A percentile compares a stretch with the other conserved stretches of the same genome.
These are phyloP conservation scores for Falco berigora DNA, from an alignment of 2,797 vertebrate genomes.

Conservation along the genomic window DNA sequence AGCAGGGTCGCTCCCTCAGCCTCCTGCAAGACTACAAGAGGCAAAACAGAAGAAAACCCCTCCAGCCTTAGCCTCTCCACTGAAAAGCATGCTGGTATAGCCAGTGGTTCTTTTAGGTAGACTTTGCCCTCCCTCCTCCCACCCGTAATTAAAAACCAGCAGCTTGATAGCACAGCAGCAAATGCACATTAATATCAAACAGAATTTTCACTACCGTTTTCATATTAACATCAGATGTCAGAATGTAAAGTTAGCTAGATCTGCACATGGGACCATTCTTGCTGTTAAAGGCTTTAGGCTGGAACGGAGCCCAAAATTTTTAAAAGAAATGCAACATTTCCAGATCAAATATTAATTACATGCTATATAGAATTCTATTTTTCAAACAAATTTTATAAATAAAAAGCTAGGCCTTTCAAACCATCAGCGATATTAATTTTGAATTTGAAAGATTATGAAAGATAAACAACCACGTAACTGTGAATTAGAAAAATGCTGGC, in stretches of 20 bases:
- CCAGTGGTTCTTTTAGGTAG: not conserved
- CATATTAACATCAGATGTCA: not conserved
- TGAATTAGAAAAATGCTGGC: slow-evolving; percentile 78
- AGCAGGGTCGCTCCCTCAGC: not conserved
- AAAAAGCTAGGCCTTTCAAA: slow-evolving; percentile 55
- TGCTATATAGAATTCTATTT: slow-evolving; percentile 47
- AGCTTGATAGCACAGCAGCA: slow-evolving; percentile 21
- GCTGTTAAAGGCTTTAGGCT: slow-evolving; percentile 49
- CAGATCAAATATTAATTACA: slow-evolving; percentile 57
- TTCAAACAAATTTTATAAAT: slow-evolving; percentile 52
- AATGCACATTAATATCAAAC: slow-evolving; percentile 37
- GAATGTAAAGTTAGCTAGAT: not conserved
- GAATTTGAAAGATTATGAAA: slow-evolving; percentile 62
- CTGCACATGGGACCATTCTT: slow-evolving; percentile 34
- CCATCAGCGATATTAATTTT: slow-evolving; percentile 46
- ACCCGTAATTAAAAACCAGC: slow-evolving; percentile 6
- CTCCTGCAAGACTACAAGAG: not conserved
- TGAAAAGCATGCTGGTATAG: not conserved
- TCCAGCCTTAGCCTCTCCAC: not conserved
- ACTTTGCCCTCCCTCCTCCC: not conserved
- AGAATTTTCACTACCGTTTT: slow-evolving; percentile 34
- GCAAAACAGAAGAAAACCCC: not conserved
- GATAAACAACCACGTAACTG: slow-evolving; percentile 61
- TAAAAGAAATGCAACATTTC: slow-evolving; percentile 50
- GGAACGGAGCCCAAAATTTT: slow-evolving; percentile 14